phyloP scores from a whole-genome alignment of 2,888 invertebrate genomes.

The Pegoplata infirma region DNA sequence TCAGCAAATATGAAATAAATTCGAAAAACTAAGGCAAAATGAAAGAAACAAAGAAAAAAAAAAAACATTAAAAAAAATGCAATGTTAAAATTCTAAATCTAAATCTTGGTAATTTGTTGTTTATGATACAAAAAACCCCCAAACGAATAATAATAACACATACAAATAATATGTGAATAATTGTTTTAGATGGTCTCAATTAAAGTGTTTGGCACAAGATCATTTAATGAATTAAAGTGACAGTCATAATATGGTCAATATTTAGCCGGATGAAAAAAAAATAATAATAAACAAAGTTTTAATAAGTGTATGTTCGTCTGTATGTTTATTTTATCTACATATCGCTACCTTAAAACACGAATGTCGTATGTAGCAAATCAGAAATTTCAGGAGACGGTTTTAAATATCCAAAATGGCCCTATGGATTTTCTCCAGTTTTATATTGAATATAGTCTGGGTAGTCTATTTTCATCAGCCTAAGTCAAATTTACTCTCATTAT shows the following conservation, averaged over 20 bases:
- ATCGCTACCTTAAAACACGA: no score
- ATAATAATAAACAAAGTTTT: neutral
- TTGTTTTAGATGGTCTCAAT: constrained; percentile 59
- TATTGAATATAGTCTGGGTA: no score
- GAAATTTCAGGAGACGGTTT: no score
- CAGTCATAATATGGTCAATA: neutral
- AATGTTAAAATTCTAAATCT: constrained; percentile 6
- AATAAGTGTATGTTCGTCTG: neutral
- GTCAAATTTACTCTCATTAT: no score
- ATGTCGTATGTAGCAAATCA: no score
- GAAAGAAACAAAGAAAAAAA: neutral
- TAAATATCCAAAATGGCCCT: no score
- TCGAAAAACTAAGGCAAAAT: constrained; percentile 23
- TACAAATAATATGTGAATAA: constrained; percentile 23
- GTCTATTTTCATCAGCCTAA: no score
- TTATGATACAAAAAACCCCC: constrained; percentile 1
- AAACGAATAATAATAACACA: no score
- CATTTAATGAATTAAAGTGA: constrained; percentile 51
- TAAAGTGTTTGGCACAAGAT: constrained; percentile 64
- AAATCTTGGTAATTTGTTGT: neutral
- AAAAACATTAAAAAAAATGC: neutral
- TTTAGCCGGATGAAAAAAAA: neutral
- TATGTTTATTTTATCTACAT: no score
- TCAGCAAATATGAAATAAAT: constrained; percentile 48
- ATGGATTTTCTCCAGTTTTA: no score